phyloP scores from a whole-genome alignment of 2,113 vertebrate genomes.

The Cavia aperea region DNA sequence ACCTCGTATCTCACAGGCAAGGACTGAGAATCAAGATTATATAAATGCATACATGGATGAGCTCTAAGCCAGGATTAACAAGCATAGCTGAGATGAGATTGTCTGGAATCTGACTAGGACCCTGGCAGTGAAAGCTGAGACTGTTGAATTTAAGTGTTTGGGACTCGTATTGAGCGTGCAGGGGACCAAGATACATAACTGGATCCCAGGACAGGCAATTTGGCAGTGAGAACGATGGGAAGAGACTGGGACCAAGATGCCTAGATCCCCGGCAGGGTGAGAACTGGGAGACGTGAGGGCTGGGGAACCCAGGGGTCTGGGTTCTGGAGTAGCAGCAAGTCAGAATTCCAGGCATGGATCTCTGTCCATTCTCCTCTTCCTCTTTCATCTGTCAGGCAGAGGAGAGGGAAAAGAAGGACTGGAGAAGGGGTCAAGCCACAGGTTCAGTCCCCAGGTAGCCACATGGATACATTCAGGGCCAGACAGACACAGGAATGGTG shows the following conservation, averaged over 20 bases:
- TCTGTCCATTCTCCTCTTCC: conserved; percentile 8
- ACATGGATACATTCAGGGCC: conserved; percentile 63
- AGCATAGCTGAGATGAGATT: not conserved
- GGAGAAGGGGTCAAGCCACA: conserved; percentile 38
- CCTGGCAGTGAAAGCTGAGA: conserved; percentile 65
- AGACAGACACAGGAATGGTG: conserved; percentile 69
- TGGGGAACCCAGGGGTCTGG: conserved; percentile 42
- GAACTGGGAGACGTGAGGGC: not conserved
- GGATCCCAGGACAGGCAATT: conserved; percentile 56
- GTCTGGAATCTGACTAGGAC: conserved; percentile 50
- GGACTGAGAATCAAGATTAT: not conserved
- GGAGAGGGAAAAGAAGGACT: conserved; percentile 20
- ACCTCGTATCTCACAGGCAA: conserved; percentile 35
- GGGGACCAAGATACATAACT: not conserved
- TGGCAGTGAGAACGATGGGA: conserved; percentile 63
- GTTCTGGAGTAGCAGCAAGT: conserved; percentile 69
- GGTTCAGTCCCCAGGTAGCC: conserved; percentile 54
- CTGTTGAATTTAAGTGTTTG: not conserved
- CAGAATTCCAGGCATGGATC: conserved; percentile 51
- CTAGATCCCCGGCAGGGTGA: not conserved
- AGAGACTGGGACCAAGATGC: not conserved
- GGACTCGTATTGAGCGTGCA: conserved; percentile 44
- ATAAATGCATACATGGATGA: conserved; percentile 3
- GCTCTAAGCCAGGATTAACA: conserved; percentile 36
- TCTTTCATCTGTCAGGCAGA: conserved; percentile 42